Evolutionary conservation across 2,888 invertebrate genomes (phyloP), one percentile per base, ranked within the genome.

Genomic region (Pseudococcus viburni): DNA sequence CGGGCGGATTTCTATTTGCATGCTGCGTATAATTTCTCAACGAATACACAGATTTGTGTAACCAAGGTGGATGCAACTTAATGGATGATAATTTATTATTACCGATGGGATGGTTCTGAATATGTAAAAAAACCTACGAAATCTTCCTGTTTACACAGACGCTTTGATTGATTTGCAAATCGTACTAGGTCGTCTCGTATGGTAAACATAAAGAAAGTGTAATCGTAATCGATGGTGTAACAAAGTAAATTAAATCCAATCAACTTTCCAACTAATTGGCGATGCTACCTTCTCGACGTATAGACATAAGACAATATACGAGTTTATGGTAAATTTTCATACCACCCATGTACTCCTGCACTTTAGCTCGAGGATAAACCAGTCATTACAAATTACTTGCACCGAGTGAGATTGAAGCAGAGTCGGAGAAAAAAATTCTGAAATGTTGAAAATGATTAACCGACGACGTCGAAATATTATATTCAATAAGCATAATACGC

Each of bases 161-260:
- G 73, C 73, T 73, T 33, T 73, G 73, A 73, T 73, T 73, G 73
- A 73, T 73, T 73, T 73, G 73, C 73, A 73, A 73, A 73, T 73
- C 17, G 17, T 73, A 73, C 73, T 17, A 73, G 73, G 33, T 73
- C 26, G 33, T 42, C 3, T 39, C 42, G 39, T 33, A 73, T 73
- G 33, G 73, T 73, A 73, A 73, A 33, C 73, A 33, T 73, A 42
- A n/a, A 33, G 73, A 73, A 73, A 73, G 73, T 55, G n/a, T 26
- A 22, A 39, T 15, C 73, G 33, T 73, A 73, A 68, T 73, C 73
- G 73, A 73, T 73, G 73, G 73, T 73, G 73, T 73, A 73, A 73
- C 73, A 15, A 17, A 73, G 73, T 73, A 73, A 73, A 73, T 73
- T 73, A 33, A 73, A 73, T 73, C 33, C 17, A 73, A 33, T 73